Evolutionary conservation across 2,113 vertebrate genomes (phyloP), one percentile per base, ranked within the genome.

Genomic region (Gnathonemus echidnorhynchus): DNA sequence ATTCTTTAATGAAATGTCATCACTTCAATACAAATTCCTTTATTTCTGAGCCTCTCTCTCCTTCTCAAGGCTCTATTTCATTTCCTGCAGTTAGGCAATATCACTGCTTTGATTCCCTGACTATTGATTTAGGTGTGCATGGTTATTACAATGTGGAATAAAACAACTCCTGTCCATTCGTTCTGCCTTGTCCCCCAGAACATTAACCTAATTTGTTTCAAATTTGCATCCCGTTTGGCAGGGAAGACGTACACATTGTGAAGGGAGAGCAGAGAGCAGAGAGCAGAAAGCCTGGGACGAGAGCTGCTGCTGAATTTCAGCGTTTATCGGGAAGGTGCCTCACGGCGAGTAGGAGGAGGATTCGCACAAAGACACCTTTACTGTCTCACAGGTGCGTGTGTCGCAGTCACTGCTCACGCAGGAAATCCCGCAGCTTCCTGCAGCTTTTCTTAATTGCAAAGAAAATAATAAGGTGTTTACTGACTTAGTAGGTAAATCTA

Each of bases 101-200:
- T 98, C 97, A 97, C 97, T 97, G 96, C 96, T 95, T 96, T 95
- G 94, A 96, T 95, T 95, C 95, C 94, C 94, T 93, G 95, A 96
- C 96, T 97, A 97, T 97, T 98, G 97, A 98, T 98, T 98, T 97
- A 97, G 95, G 96, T 97, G 96, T 96, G 96, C 97, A 97, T 97
- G 95, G 96, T 97, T 98, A 98, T 98, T 97, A 97, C 97, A 96
- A 97, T 97, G 97, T 96, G 96, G 98, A 98, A 97, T 96, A 96
- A 96, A 97, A 95, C 93, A 96, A 94, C 94, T 95, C 95, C 93
- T 94, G 86, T 92, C 96, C 95, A 96, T 97, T 97, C 96, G 97
- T 98, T 98, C 97, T 96, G 97, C 96, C 97, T 97, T 98, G 95
- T 96, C 96, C 95, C 90, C 92, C 93, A 96, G 94, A 96, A 95